Evolutionary conservation across 2,888 invertebrate species (phyloP), one percentile per base, ranked within the genome.

Genomic region (Agriopis leucophaearia): DNA sequence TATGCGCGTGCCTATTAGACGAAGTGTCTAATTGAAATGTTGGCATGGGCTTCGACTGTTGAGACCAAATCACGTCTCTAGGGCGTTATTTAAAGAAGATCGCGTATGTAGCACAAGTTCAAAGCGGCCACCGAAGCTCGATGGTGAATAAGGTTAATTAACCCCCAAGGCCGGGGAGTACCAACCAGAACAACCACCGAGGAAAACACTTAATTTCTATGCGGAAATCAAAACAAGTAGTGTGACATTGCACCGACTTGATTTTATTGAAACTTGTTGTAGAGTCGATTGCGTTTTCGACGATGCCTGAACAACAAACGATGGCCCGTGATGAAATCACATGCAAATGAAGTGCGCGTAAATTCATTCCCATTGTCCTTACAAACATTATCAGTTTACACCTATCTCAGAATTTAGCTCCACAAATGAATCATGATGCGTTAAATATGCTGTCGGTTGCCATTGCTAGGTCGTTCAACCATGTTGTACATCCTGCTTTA

Each of bases 91-190:
- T 91, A 89, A 87, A 90, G 89, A 88, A 77, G 48, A 42, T 72
- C 77, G 79, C 78, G 83, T 86, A 91, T 89, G 86, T 91, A 88
- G 91, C 85, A 87, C 93, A 92, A 92, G 93, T 92, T 92, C 92
- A 92, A 83, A 84, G 83, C 79, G 80, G 81, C 87, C 82, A 86
- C 82, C 76, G 78, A 82, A 78, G 76, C 81, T 79, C 83, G 81
- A 85, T 83, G 85, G 81, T 66, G 84, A 88, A 88, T 89, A 89
- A 89, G 90, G 90, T 90, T 90, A 90, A 92, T 90, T 89, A 90
- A 88, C 85, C 85, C 89, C 89, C 92, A 89, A 92, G 84, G 90
- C 86, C 5, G 78, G 78, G 86, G 82, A 83, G 77, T 78, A 87
- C 83, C 83, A 85, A 82, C 74, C 71, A 61, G 70, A 74, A 70